Evolutionary conservation across 64 coral and sea anemone species (phyloP).

Genomic region (Stichodactyla helianthus): DNA sequence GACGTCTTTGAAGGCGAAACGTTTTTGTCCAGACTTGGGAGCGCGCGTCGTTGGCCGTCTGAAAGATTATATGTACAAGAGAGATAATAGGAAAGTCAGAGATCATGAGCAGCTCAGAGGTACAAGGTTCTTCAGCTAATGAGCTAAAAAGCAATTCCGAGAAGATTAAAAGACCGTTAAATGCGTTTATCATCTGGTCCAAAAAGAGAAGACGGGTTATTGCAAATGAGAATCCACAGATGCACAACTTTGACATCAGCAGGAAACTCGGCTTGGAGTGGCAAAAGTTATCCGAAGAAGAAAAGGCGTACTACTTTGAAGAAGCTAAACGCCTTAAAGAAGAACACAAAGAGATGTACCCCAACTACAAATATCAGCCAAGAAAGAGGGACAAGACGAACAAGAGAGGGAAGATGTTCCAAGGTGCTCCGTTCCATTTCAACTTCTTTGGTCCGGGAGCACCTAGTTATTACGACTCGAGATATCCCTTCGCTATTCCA

Average conservation of each 20-base stretch:
- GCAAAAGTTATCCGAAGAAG: conserved; percentile 85
- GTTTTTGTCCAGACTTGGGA: conserved; percentile 27
- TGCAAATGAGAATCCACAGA: conserved; percentile 91
- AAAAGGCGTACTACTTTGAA: conserved; percentile 89
- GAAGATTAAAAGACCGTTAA: conserved; percentile 96
- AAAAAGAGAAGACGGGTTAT: conserved; percentile 87
- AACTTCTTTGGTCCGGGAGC: conserved; percentile 59
- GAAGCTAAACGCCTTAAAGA: conserved; percentile 87
- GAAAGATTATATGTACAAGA: background rate
- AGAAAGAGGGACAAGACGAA: conserved; percentile 88
- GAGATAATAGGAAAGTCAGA: background rate
- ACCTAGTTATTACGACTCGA: conserved; percentile 37
- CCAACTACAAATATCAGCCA: conserved; percentile 97
- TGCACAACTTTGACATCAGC: conserved; percentile 99
- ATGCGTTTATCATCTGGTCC: conserved; percentile 98
- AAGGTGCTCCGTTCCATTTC: conserved; percentile 77
- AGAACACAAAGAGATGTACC: conserved; percentile 89
- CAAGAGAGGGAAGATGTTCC: conserved; percentile 76
- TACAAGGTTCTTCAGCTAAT: conserved; percentile 15
- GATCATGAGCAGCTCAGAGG: conserved; percentile 11
- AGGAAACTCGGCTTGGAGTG: conserved; percentile 90
- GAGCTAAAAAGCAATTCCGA: conserved; percentile 58
- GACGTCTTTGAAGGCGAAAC: background rate
- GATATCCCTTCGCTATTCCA: conserved; percentile 35
- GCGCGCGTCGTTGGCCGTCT: conserved; percentile 18